Base-by-base conservation (phyloP, 2,888 invertebrate genomes). In the Drosophila differens region DNA sequence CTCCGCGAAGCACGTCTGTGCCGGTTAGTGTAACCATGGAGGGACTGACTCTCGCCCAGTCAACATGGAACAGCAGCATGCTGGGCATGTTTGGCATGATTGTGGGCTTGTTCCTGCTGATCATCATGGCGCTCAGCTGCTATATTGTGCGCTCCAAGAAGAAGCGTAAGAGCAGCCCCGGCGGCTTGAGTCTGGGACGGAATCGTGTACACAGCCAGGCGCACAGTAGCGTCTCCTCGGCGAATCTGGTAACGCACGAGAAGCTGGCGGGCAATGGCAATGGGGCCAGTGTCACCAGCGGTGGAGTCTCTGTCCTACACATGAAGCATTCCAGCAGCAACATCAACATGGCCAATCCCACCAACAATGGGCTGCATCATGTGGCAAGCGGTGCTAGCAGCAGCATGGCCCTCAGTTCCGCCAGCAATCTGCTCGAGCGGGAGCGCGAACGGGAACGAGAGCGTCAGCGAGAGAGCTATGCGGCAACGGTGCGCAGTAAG, bases 1-100 rank as follows among this genome's bases (percentile, higher is more conserved):
- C 98, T n/a, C 97, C 97, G 0, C 93, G 97, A 91, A 96, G 96
- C 94, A 94, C 95, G 9, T 95, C 95, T 0, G 96, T 96, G 53
- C 96, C 96, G 3, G 95, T 96, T 70, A 94, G 95, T 22, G 95
- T 96, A 53, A 95, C 95, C 89, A 95, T 96, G 93, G 93, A 93
- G 82, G 94, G 93, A 70, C 88, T 93, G 0, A 92, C 93, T 37
- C 84, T 94, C 81, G 92, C 92, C 9, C 94, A 94, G 57, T 93
- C 94, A 1, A 93, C 94, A 65, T 94, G 94, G 87, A 93, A 93
- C 55, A 94, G 93, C 51, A 94, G 93, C 67, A 93, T 94, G 92
- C 91, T 94, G 54, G 94, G 94, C 70, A 94, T 96, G 74, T 95
- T 97, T 83, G 97, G 96, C 66, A 95, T 96, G 60, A 95, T 97